These are phyloP conservation scores for roundworm (Caenorhabditis elegans) DNA, from an alignment of 1,140 invertebrate species.

Conservation along the genomic window DNA sequence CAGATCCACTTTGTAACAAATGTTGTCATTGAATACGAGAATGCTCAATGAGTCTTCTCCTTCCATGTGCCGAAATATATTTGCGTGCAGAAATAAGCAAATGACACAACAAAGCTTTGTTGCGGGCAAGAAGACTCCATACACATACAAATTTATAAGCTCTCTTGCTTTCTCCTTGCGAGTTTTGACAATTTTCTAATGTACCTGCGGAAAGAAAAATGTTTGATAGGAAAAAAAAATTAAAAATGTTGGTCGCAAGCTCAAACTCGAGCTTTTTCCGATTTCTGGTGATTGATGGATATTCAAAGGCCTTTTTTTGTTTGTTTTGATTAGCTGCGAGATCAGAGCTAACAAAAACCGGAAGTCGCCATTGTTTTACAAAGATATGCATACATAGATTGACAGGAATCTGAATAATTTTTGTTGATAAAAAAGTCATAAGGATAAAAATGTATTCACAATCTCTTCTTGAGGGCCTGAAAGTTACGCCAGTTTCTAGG, in stretches of 20 bases:
- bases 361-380: not conserved
- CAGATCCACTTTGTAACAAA: not conserved
- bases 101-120: slow-evolving; percentile 16
- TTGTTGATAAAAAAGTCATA: too few species aligned
- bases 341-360: slow-evolving; percentile 19
- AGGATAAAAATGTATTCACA: too few species aligned
- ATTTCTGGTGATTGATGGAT: not conserved
- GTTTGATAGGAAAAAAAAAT: not conserved
- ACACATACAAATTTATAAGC: slow-evolving; percentile 16
- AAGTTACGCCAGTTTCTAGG: too few species aligned
- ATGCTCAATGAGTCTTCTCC: slow-evolving; percentile 16
- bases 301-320: slow-evolving; percentile 9
- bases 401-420: not conserved
- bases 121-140: not conserved
- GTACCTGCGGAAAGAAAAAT: not conserved
- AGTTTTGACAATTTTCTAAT: not conserved
- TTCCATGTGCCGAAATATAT: slow-evolving; percentile 24
- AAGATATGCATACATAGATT: too few species aligned
- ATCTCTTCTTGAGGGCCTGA: too few species aligned
- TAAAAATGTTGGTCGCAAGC: not conserved
- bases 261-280: not conserved
- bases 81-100: slow-evolving; percentile 15
- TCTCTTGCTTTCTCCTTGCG: not conserved
- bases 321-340: slow-evolving; percentile 19
- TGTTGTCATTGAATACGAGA: slow-evolving; percentile 29